A percentile compares a stretch with the other conserved stretches of the same genome.
phyloP scores from a whole-genome alignment of 2,113 vertebrate genomes.

The Spermophilus dauricus region DNA sequence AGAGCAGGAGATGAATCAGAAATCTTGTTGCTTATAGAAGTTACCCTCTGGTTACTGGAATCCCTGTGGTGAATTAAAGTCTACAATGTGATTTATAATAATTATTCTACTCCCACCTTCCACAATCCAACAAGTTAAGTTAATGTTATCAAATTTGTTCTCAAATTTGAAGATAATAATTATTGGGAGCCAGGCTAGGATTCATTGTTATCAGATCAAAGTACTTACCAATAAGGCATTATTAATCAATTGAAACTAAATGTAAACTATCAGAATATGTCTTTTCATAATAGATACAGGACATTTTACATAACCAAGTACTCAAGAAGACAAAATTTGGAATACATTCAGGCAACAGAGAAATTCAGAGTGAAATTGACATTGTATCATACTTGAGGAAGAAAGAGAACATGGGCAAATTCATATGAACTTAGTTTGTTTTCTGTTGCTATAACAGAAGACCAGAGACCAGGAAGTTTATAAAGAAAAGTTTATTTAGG shows the following conservation, averaged over 20 bases:
- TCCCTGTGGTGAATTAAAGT: neutral
- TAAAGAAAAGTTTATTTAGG: neutral
- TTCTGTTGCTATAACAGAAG: neutral
- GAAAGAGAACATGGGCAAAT: neutral
- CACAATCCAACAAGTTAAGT: slow-evolving; percentile 17
- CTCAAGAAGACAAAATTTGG: slow-evolving; percentile 13
- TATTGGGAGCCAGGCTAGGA: neutral
- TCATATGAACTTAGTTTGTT: neutral
- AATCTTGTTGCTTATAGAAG: neutral
- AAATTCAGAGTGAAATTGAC: neutral
- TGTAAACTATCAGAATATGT: neutral
- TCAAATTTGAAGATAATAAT: slow-evolving; percentile 39
- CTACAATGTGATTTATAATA: slow-evolving; percentile 25
- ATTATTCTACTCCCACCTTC: neutral
- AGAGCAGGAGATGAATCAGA: neutral
- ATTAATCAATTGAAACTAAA: neutral
- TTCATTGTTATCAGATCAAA: slow-evolving; percentile 25
- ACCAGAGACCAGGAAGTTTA: neutral
- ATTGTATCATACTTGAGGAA: neutral
- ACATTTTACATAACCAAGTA: neutral
- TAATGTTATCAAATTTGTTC: slow-evolving; percentile 3
- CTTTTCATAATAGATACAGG: neutral
- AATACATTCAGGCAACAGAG: neutral
- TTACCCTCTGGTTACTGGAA: neutral
- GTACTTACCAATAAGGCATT: neutral